Evolutionary conservation across 2,888 invertebrate genomes (phyloP).

Genomic region (Zygaena filipendulae): DNA sequence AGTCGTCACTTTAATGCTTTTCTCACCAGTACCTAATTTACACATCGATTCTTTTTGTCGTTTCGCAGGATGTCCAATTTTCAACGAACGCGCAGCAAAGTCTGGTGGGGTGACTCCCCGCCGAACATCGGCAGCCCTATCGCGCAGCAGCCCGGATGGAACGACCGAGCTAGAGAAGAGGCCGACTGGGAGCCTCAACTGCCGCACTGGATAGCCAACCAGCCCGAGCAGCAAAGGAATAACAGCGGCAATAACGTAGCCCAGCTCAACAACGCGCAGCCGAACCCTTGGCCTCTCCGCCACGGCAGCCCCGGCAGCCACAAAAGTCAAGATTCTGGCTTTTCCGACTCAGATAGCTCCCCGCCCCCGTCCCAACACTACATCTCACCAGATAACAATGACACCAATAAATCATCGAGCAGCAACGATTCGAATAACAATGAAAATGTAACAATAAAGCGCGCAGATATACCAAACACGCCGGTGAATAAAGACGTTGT

Average conservation of each 20-base stretch:
- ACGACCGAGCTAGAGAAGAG: slow-evolving; percentile 38
- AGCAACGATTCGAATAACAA: slow-evolving; percentile 59
- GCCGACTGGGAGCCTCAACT: slow-evolving; percentile 62
- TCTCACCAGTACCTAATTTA: slow-evolving; percentile 55
- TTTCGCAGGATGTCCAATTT: slow-evolving; percentile 72
- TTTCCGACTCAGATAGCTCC: slow-evolving; percentile 80
- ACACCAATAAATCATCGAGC: slow-evolving; percentile 43
- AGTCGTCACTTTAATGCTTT: slow-evolving; percentile 30
- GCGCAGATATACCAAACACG: slow-evolving; percentile 51
- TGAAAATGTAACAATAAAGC: slow-evolving; percentile 55
- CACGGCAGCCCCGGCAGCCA: slow-evolving; percentile 72
- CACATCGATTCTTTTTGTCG: slow-evolving; percentile 34
- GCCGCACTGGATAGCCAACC: slow-evolving; percentile 62
- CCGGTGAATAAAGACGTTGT: slow-evolving; percentile 36
- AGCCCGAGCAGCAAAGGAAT: slow-evolving; percentile 46
- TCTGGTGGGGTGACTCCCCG: slow-evolving; percentile 73
- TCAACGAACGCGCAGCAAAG: slow-evolving; percentile 74
- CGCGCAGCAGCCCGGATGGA: slow-evolving; percentile 35
- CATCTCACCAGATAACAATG: slow-evolving; percentile 35
- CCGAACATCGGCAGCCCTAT: slow-evolving; percentile 52
- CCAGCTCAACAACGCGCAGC: slow-evolving; percentile 35
- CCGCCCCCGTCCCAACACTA: slow-evolving; percentile 61
- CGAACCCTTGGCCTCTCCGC: slow-evolving; percentile 55
- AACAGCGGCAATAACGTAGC: slow-evolving; percentile 46
- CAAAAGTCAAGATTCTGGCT: slow-evolving; percentile 83